A percentile compares a stretch with the other conserved stretches of the same genome.
Conservation (phyloP, 2,797 vertebrate species). For the Clarias laeviceps region DNA sequence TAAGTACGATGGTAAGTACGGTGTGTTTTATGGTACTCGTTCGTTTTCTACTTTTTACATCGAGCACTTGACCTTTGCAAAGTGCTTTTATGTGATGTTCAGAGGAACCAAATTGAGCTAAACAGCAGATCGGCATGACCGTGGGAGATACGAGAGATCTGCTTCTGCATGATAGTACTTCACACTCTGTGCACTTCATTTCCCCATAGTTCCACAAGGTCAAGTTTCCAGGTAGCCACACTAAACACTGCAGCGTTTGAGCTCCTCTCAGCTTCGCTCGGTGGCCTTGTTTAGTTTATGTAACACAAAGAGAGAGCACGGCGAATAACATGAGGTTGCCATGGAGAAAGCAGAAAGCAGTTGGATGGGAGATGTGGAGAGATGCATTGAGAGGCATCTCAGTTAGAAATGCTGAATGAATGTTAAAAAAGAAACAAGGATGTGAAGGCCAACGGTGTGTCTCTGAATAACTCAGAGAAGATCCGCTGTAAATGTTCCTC, state of each 20-base stretch:
- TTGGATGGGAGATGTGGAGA: slow-evolving; percentile 63
- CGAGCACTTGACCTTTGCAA: not conserved
- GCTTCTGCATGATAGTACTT: slow-evolving; percentile 29
- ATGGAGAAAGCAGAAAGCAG: slow-evolving; percentile 75
- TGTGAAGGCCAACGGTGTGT: slow-evolving; percentile 34
- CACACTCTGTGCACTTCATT: slow-evolving; percentile 7
- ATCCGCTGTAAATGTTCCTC: not conserved
- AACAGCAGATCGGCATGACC: slow-evolving; percentile 1
- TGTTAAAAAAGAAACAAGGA: slow-evolving; percentile 50
- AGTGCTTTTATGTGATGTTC: not conserved
- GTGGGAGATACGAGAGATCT: not conserved
- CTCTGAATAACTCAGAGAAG: slow-evolving; percentile 6
- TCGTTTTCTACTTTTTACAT: slow-evolving; percentile 5
- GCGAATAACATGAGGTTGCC: slow-evolving; percentile 75
- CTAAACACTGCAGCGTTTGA: slow-evolving; percentile 55
- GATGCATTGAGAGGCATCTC: slow-evolving; percentile 53
- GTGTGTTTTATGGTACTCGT: not conserved
- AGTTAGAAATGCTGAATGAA: slow-evolving; percentile 51
- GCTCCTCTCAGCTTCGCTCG: slow-evolving; percentile 68
- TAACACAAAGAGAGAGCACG: slow-evolving; percentile 67
- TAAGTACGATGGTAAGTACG: not conserved
- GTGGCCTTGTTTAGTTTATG: slow-evolving; percentile 71
- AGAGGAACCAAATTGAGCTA: slow-evolving; percentile 15
- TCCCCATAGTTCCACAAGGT: slow-evolving; percentile 1
- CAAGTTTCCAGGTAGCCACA: not conserved